Evolutionary conservation across 23 tunicate genomes (phyloP).

Genomic region (Oikopleura albicans): DNA sequence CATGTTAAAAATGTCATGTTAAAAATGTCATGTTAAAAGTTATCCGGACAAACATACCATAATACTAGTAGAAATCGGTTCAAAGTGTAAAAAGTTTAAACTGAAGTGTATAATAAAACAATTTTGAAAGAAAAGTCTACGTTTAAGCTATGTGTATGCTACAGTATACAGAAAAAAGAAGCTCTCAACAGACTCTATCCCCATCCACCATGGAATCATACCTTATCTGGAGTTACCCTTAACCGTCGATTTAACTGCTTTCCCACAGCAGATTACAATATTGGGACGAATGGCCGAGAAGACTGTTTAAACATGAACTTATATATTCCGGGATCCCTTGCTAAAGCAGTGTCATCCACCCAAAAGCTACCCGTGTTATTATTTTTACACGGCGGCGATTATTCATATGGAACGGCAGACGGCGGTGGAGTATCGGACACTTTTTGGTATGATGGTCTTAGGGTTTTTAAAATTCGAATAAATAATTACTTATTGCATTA

Average conservation of each 20-base stretch:
- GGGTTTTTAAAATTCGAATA: too few relatives aligned
- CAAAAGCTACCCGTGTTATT: background rate
- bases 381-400: constrained; percentile 1
- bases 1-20: too few relatives aligned
- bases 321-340: background rate
- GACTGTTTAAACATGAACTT: background rate
- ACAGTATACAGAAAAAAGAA: too few relatives aligned
- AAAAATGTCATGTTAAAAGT: too few relatives aligned
- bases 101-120: too few relatives aligned
- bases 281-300: background rate
- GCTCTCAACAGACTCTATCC: too few relatives aligned
- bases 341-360: background rate
- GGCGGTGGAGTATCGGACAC: background rate
- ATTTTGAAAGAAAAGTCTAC: too few relatives aligned
- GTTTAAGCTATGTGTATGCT: too few relatives aligned
- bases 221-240: background rate
- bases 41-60: too few relatives aligned
- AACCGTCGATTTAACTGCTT: background rate
- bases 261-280: background rate
- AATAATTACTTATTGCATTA: too few relatives aligned
- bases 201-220: background rate
- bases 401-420: background rate
- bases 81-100: too few relatives aligned
- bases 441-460: background rate
- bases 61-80: too few relatives aligned